Evolutionary conservation across 2,888 invertebrate genomes (phyloP), one percentile per base, ranked within the genome.

Genomic region (Polylopha cassiicola): DNA sequence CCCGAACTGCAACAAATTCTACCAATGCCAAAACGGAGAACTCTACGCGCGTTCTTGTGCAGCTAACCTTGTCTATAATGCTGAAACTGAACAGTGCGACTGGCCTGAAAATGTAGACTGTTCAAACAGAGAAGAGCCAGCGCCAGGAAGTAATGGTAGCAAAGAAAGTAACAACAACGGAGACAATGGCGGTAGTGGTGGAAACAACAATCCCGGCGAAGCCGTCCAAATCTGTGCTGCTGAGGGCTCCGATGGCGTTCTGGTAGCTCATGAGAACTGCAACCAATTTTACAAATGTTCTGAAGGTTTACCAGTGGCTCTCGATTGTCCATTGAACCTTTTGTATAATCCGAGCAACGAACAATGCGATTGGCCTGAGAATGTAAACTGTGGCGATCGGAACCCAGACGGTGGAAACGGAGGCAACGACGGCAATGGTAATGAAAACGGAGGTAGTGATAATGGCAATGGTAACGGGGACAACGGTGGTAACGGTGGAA

Each of bases 251-350:
- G 53, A 61, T 2, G 51, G 48, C 11, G 38, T 52, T 2, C 31
- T 65, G 2, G 43, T 69, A 10, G 60, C 55, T 3, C 66, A 70
- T 37, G 58, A 67, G 37, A 56, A 65, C 31, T 71, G 70, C 38
- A 58, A 61, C 16, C 50, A 63, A 28, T 68, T 60, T 29, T 68
- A 66, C 30, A 53, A 49, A 29, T 68, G 68, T 31, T 22, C 42
- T 10, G 27, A 48, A 17, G 65, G 64, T 0, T 10, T 15, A 37
- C 56, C 67, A 8, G 28, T 60, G 6, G 48, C 47, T 0, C 2
- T 48, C 1, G 32, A 8, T 3, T 65, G 65, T 29, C 42, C 47
- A 1, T 30, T 8, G 3, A 43, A 50, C 28, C 45, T 61, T 1
- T 14, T 61, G 0, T 65, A 53, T 36, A 57, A 65, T 27, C 62